Conservation (phyloP, 2,113 vertebrate species). For the Toxotes chatareus region DNA sequence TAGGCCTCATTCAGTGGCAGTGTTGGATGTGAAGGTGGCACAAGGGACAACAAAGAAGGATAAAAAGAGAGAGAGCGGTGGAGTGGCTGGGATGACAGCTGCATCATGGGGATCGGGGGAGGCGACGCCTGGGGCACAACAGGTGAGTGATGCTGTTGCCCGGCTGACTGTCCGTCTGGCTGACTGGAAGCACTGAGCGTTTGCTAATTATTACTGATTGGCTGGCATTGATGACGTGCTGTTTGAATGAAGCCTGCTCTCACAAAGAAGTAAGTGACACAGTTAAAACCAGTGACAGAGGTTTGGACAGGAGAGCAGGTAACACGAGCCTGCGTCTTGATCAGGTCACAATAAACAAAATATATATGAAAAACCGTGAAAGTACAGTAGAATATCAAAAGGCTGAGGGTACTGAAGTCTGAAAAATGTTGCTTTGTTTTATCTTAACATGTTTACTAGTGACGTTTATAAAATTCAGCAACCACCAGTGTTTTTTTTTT, state of each 20-base stretch:
- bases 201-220: conserved; percentile 52
- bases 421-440: too few species aligned
- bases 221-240: background rate
- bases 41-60: conserved; percentile 48
- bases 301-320: background rate
- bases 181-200: conserved; percentile 48
- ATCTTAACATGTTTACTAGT: too few species aligned
- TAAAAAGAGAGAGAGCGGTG: conserved; percentile 20
- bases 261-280: background rate
- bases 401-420: too few species aligned
- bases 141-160: conserved; percentile 79
- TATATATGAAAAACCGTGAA: too few species aligned
- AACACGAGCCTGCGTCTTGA: too few species aligned
- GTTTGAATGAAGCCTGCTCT: background rate
- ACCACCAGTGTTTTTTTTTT: too few species aligned
- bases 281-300: background rate
- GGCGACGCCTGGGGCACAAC: conserved; percentile 65
- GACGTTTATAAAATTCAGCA: too few species aligned
- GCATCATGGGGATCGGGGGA: conserved; percentile 67
- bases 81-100: conserved; percentile 71
- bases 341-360: background rate
- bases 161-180: conserved; percentile 58
- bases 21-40: conserved; percentile 43
- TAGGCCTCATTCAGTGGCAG: conserved; percentile 66
- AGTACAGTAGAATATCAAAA: background rate